A percentile compares a stretch with the other conserved stretches of the same genome.
These are phyloP conservation scores for Zele albiditarsus DNA, from an alignment of 2,888 invertebrate genomes.

Conservation along the genomic window DNA sequence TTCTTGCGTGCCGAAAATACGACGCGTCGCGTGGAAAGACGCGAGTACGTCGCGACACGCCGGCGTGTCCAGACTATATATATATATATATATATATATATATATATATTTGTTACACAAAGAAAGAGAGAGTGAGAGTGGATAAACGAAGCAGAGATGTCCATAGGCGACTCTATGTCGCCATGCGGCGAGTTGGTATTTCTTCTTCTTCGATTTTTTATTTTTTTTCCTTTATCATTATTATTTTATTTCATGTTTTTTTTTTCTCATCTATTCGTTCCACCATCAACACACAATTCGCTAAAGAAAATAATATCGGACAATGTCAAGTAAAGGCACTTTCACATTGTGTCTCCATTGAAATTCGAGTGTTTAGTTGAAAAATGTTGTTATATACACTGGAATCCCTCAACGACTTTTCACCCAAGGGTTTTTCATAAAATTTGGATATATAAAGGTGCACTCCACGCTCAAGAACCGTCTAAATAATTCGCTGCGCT, in stretches of 20 bases:
- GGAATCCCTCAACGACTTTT: conserved; percentile 27
- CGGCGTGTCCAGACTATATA: neutral
- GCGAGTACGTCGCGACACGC: neutral
- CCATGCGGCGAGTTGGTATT: conserved; percentile 24
- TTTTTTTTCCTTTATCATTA: neutral
- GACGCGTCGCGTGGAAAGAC: conserved; percentile 28
- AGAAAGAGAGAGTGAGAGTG: conserved; percentile 28
- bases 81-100: neutral
- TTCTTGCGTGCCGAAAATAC: conserved; percentile 42
- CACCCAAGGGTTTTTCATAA: conserved; percentile 25
- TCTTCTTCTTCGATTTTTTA: conserved; percentile 6
- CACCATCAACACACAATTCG: neutral
- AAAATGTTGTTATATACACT: conserved; percentile 19
- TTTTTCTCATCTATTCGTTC: neutral
- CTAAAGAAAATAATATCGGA: conserved; percentile 30
- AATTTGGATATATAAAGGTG: conserved; percentile 12
- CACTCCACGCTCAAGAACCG: conserved; percentile 33
- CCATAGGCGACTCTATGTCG: conserved; percentile 37
- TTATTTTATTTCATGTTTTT: neutral
- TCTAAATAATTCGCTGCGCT: conserved; percentile 37
- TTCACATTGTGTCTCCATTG: conserved; percentile 26
- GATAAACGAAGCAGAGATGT: conserved; percentile 37
- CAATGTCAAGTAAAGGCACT: conserved; percentile 23
- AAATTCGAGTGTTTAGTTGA: conserved; percentile 36
- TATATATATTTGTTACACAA: conserved; percentile 9